phyloP scores from a whole-genome alignment of 2,888 invertebrate species.

The Dendrolimus houi region DNA sequence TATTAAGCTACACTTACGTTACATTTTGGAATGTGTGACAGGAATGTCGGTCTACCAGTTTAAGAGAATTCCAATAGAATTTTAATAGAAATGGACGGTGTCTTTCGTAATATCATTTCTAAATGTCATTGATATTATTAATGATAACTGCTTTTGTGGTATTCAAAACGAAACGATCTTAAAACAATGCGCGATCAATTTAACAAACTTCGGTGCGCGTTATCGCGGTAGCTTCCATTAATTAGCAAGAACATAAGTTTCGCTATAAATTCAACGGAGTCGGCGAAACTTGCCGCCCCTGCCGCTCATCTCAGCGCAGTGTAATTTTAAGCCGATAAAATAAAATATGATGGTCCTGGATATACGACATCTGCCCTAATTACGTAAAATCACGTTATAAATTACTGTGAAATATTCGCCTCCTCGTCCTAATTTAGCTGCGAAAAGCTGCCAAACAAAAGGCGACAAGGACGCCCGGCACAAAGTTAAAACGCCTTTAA shows the following conservation, averaged over 20 bases:
- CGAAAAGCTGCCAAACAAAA: slow-evolving; percentile 55
- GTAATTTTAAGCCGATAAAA: slow-evolving; percentile 70
- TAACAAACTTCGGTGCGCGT: slow-evolving; percentile 42
- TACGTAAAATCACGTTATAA: slow-evolving; percentile 61
- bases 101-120: too few species aligned
- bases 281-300: slow-evolving; percentile 58
- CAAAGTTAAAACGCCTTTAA: slow-evolving; percentile 49
- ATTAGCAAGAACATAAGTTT: slow-evolving; percentile 71
- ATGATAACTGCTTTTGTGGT: too few species aligned
- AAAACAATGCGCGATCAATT: slow-evolving; percentile 57
- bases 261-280: slow-evolving; percentile 66
- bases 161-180: slow-evolving; percentile 24
- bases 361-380: slow-evolving; percentile 56
- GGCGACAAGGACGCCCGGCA: slow-evolving; percentile 41
- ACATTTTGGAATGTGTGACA: background rate
- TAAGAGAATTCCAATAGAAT: background rate
- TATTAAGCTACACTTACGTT: slow-evolving; percentile 7
- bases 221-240: slow-evolving; percentile 64
- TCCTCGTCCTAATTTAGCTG: slow-evolving; percentile 43
- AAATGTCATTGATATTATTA: too few species aligned
- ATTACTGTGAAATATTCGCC: slow-evolving; percentile 55
- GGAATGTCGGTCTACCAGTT: slow-evolving; percentile 3
- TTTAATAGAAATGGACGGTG: background rate
- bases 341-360: slow-evolving; percentile 60
- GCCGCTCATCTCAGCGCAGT: slow-evolving; percentile 52